Percentiles rank a stretch among this genome's conserved stretches.
Conservation (phyloP, 2,113 vertebrate species). For the Falco punctatus region DNA sequence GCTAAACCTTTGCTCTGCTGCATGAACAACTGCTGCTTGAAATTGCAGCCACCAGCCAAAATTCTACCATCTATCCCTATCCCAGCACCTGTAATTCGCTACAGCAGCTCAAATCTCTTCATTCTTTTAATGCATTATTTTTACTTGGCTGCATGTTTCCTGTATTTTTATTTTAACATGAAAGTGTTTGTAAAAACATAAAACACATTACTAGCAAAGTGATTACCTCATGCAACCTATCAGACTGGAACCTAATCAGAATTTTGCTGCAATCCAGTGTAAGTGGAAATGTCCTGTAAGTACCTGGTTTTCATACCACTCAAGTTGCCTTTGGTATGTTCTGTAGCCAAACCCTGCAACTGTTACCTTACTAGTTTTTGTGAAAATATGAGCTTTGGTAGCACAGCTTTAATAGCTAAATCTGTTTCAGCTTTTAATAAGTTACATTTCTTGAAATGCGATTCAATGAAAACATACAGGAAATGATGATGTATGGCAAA, state of each 20-base stretch:
- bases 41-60: neutral
- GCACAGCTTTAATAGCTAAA: neutral
- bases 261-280: neutral
- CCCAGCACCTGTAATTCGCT: neutral
- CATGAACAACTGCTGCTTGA: neutral
- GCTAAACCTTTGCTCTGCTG: neutral
- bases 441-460: constrained; percentile 20
- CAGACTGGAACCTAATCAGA: neutral
- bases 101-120: neutral
- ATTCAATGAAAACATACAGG: neutral
- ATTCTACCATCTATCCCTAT: neutral
- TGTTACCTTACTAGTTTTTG: neutral
- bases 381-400: neutral
- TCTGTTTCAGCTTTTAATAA: neutral
- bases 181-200: neutral
- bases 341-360: neutral
- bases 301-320: neutral
- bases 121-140: neutral
- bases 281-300: neutral
- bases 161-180: neutral
- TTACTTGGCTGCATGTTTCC: neutral
- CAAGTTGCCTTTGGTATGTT: neutral
- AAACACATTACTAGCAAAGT: neutral
- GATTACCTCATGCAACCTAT: neutral
- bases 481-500: neutral